Evolutionary conservation across 2,888 invertebrate genomes (phyloP).

Genomic region (Ferrisia virgata): DNA sequence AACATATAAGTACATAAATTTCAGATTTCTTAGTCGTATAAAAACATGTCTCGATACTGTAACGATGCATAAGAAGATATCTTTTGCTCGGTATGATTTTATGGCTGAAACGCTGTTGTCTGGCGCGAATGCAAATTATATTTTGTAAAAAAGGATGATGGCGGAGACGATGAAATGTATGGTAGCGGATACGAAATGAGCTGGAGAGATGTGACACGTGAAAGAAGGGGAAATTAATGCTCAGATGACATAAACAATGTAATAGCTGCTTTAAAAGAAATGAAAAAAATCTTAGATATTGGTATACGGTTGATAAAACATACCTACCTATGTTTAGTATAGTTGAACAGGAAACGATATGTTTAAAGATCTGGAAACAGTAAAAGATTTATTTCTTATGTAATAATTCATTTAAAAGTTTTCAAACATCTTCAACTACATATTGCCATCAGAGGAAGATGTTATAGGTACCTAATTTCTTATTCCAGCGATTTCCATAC

Average conservation of each 20-base stretch:
- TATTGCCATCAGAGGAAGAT: background rate
- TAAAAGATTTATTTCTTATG: background rate
- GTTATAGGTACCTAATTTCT: background rate
- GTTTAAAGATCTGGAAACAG: background rate
- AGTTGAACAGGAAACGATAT: conserved; percentile 5
- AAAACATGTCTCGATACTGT: background rate
- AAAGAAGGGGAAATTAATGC: background rate
- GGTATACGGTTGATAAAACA: conserved; percentile 1
- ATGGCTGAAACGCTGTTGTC: background rate
- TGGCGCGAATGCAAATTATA: background rate
- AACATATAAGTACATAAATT: background rate
- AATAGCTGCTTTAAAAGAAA: background rate
- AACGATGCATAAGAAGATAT: background rate
- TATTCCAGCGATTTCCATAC: background rate
- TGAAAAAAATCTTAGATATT: conserved; percentile 17
- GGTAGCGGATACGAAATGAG: background rate
- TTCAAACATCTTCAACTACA: background rate
- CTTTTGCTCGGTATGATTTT: background rate
- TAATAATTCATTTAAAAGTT: conserved; percentile 18
- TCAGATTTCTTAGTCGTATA: background rate
- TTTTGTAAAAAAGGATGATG: too few relatives aligned
- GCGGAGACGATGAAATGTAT: background rate
- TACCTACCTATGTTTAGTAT: too few relatives aligned
- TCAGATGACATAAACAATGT: background rate
- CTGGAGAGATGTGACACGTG: background rate